Evolutionary conservation across 2,888 invertebrate species (phyloP).

Genomic region (Zygogramma bicolorata): DNA sequence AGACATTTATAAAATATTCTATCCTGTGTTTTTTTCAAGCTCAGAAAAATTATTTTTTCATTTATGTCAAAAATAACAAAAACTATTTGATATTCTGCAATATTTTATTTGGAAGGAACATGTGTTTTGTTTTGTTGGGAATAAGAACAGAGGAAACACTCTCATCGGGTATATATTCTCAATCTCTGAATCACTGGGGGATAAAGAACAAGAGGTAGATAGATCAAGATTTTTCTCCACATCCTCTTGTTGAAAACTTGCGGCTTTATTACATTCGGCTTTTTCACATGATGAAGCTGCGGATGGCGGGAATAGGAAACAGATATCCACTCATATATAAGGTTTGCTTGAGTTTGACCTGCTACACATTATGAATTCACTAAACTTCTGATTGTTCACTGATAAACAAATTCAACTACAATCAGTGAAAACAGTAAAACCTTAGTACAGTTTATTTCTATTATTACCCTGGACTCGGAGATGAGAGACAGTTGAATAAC

Average conservation of each 20-base stretch:
- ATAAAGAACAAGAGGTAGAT: slow-evolving; percentile 7
- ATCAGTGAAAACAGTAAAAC: no score
- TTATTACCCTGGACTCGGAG: no score
- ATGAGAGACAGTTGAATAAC: no score
- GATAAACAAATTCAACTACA: no score
- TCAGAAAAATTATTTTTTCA: no score
- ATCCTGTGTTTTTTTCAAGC: no score
- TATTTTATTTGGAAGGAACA: no score
- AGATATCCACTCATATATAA: slow-evolving; percentile 9
- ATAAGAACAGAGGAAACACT: background rate
- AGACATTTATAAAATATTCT: no score
- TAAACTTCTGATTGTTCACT: no score
- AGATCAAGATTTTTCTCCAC: background rate
- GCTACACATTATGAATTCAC: slow-evolving; percentile 11
- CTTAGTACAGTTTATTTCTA: no score
- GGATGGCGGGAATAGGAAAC: background rate
- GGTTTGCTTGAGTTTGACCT: slow-evolving; percentile 11
- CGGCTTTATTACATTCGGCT: background rate
- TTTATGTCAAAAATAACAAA: no score
- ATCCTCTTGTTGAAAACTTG: background rate
- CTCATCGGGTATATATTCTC: background rate
- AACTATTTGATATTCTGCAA: no score
- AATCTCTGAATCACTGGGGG: slow-evolving; percentile 3
- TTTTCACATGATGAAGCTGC: background rate
- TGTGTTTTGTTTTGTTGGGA: background rate